Percentiles rank a stretch among this genome's conserved stretches.
Evolutionary conservation across 2,797 vertebrate species (phyloP).

Genomic region (Hemibagrus guttatus): DNA sequence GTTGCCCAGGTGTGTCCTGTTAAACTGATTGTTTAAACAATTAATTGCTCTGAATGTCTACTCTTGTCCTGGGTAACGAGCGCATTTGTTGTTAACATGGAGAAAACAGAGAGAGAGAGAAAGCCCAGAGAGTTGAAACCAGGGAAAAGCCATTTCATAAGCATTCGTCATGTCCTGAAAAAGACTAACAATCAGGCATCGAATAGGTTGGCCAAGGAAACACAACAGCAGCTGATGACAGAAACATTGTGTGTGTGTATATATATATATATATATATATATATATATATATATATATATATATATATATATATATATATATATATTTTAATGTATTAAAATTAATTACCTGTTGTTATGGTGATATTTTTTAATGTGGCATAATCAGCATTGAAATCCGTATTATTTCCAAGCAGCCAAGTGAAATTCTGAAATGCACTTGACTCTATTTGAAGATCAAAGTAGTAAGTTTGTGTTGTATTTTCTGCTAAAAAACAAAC

Average conservation of each 20-base stretch:
- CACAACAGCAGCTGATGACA: no score
- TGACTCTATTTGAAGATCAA: constrained; percentile 58
- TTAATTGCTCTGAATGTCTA: neutral
- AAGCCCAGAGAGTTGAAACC: neutral
- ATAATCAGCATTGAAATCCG: accelerated
- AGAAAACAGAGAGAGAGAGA: neutral
- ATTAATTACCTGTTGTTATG: constrained; percentile 69
- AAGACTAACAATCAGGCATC: neutral
- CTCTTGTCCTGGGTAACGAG: neutral
- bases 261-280: neutral
- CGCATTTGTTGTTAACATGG: neutral
- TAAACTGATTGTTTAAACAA: neutral
- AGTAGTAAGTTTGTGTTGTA: constrained; percentile 62
- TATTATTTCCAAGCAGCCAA: accelerated
- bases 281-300: neutral
- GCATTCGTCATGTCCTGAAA: neutral
- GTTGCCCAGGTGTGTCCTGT: neutral
- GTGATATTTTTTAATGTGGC: accelerated
- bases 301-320: neutral
- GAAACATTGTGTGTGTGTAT: no score
- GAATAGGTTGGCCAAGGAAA: no score
- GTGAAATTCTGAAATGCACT: accelerated
- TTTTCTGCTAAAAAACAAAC: constrained; percentile 45
- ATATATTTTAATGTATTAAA: neutral
- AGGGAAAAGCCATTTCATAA: neutral